phyloP scores from a whole-genome alignment of 92 coral and sea anemone genomes.

The Parazoanthus darwini region DNA sequence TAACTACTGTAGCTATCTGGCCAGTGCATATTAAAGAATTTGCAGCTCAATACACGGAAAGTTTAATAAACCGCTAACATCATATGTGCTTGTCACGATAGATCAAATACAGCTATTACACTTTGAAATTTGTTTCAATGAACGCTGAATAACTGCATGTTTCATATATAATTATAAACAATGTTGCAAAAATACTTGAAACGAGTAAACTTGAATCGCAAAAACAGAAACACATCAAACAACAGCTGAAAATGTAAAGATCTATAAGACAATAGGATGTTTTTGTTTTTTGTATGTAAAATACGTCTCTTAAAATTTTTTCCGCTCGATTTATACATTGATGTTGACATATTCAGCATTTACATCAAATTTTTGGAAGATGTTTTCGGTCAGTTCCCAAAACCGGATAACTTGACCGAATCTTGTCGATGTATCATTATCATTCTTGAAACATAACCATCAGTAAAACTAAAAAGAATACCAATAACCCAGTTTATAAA shows the following conservation, averaged over 20 bases:
- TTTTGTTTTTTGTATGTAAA: background rate
- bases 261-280: background rate
- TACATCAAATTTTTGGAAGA: background rate
- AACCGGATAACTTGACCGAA: conserved; percentile 5
- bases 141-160: background rate
- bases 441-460: background rate
- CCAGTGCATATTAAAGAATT: background rate
- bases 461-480: background rate
- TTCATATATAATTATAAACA: too few relatives aligned
- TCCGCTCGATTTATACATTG: background rate
- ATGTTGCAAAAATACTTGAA: background rate
- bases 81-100: background rate
- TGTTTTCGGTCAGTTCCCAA: background rate
- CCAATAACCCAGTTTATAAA: conserved; percentile 4
- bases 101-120: background rate
- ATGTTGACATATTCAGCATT: background rate
- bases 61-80: too few relatives aligned
- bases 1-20: background rate
- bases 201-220: background rate
- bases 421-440: background rate
- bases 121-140: background rate
- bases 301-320: background rate
- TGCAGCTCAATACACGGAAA: background rate
- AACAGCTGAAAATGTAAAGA: background rate
- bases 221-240: too few relatives aligned